Evolutionary conservation across 2,888 invertebrate genomes (phyloP), one percentile per base, ranked within the genome.

Genomic region (Danaus chrysippus): DNA sequence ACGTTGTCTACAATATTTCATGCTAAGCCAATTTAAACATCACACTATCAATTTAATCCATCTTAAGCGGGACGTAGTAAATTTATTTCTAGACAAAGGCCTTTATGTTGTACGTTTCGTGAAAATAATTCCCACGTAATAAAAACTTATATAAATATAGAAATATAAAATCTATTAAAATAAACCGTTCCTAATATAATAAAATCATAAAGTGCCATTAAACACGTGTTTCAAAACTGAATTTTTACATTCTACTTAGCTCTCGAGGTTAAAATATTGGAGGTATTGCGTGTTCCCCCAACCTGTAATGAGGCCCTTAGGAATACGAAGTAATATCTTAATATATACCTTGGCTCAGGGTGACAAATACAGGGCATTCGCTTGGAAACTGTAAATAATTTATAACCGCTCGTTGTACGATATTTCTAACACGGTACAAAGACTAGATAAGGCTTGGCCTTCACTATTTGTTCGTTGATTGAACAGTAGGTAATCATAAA

Each of bases 321-420:
- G 91, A 86, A 84, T 86, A 86, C 81, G 81, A 79, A 84, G 88
- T 87, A 90, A 90, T 90, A 88, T 89, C 90, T 86, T 91, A 89
- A 89, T 88, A 90, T 83, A 81, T 76, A 79, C 82, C 84, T 77
- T 77, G 80, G 82, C 81, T 81, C 76, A 76, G 77, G 80, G 84
- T 88, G 89, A 91, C 88, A 88, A 89, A 89, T 87, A 85, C 84
- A 78, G 79, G 74, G 74, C 77, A 79, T 84, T 86, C 77, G 85
- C 82, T 82, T 80, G 79, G 79, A 82, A 87, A 87, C 82, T 79
- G 87, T 87, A 83, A 84, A 88, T 89, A 87, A 90, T 89, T 88
- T 89, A 89, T 86, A 86, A 87, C 82, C 79, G 77, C 76, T 76
- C 77, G 76, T 80, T 81, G 82, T 83, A 82, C 80, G 80, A 78